Evolutionary conservation across 2,797 vertebrate genomes (phyloP), one percentile per base, ranked within the genome.

Genomic region (Cuniculus paca): DNA sequence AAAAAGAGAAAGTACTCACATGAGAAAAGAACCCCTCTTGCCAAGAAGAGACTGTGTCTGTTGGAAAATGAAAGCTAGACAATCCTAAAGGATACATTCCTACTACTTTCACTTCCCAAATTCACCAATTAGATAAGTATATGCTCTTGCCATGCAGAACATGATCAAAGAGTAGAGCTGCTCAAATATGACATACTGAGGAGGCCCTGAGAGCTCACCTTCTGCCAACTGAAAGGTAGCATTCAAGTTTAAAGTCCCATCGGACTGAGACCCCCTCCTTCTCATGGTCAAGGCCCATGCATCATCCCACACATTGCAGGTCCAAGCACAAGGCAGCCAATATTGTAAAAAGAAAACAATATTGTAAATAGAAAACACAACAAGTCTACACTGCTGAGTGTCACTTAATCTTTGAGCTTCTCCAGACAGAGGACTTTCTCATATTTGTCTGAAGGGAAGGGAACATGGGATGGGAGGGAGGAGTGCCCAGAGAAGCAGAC

Each of bases 401-500:
- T 56, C 56, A 94, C 63, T 36, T 50, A 45, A 54, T 17, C 36
- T 42, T 31, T 42, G 13, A 48, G 6, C 70, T 79, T 94, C 34
- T 74, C 45, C 19, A 10, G 48, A 20, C 19, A 65, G 88, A 22
- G 36, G 20, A 60, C 16, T n/a, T 75, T 74, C 48, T 88, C 34
- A 36, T 14, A 2, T 9, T 60, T 86, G 36, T 74, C 39, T 31
- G 81, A 13, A 26, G 22, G 54, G 34, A 88, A 68, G 16, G 6
- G 7, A 1, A 39, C 3, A 6, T 6, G 1, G 26, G 3, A 6
- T 34, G 4, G 13, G 2, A 28, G 13, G 4, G 6, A 16, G 2
- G 2, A n/a, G 31, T 39, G 22, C 1, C 42, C 36, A 19, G 2
- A 16, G 36, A 11, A 88, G 19, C 2, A 86, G 52, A 72, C 52